These are phyloP conservation scores for Ditylenchus weischeri DNA, from an alignment of 2,888 invertebrate species.

Conservation along the genomic window DNA sequence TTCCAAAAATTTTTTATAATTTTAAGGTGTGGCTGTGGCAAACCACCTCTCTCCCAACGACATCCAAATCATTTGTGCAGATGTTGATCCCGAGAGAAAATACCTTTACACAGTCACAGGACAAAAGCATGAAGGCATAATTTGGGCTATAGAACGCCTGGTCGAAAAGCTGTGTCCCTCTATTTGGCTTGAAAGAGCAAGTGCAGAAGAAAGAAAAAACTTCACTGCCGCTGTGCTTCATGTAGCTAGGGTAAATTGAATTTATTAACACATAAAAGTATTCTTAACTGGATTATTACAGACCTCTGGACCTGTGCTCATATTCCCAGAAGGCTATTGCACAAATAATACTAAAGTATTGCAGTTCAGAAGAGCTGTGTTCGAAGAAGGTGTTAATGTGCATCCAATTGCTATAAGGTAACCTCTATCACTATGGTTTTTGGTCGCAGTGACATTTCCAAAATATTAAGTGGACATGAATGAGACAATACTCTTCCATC, in stretches of 20 bases:
- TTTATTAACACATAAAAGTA: background rate
- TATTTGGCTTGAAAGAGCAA: slow-evolving; percentile 48
- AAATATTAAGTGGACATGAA: too few relatives aligned
- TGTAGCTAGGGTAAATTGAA: slow-evolving; percentile 35
- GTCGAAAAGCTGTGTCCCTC: slow-evolving; percentile 46
- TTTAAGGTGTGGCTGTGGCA: slow-evolving; percentile 45
- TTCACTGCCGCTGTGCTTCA: slow-evolving; percentile 42
- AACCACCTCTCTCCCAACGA: slow-evolving; percentile 53
- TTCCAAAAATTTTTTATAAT: slow-evolving; percentile 5
- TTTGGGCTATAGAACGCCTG: slow-evolving; percentile 43
- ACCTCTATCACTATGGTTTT: background rate
- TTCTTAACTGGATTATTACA: slow-evolving; percentile 19
- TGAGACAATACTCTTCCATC: too few relatives aligned
- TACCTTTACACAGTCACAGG: slow-evolving; percentile 51
- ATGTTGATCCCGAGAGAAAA: slow-evolving; percentile 39
- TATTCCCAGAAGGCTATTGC: slow-evolving; percentile 50
- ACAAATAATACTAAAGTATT: slow-evolving; percentile 36
- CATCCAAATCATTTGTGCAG: slow-evolving; percentile 50
- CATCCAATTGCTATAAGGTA: slow-evolving; percentile 38
- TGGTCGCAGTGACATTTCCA: too few relatives aligned
- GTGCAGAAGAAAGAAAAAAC: slow-evolving; percentile 39
- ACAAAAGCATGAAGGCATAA: slow-evolving; percentile 46
- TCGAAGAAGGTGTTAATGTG: slow-evolving; percentile 34
- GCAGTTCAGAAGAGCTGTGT: slow-evolving; percentile 37
- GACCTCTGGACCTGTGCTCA: slow-evolving; percentile 44